A percentile compares a stretch with the other conserved stretches of the same genome.
phyloP scores from a whole-genome alignment of 2,113 vertebrate genomes.

The Vombatus ursinus region DNA sequence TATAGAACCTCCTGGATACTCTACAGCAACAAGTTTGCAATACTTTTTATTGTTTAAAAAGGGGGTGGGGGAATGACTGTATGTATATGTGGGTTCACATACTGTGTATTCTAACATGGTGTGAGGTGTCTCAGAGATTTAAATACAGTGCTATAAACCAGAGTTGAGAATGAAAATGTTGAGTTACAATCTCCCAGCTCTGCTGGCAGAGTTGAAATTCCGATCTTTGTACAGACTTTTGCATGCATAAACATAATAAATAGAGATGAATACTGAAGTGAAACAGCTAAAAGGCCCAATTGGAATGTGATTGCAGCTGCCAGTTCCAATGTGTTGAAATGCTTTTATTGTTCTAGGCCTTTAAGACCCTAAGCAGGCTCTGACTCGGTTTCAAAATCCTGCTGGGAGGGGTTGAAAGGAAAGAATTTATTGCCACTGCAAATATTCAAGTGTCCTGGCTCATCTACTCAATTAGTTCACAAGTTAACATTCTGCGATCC shows the following conservation, averaged over 20 bases:
- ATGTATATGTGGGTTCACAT: conserved; percentile 6
- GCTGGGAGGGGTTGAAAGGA: conserved; percentile 9
- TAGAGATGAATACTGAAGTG: conserved; percentile 36
- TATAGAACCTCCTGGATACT: neutral
- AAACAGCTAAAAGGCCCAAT: conserved; percentile 55
- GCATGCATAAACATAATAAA: neutral
- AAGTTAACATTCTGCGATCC: neutral
- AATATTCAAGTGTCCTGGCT: neutral
- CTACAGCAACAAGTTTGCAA: neutral
- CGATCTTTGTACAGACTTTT: conserved; percentile 52
- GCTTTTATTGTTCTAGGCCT: conserved; percentile 55
- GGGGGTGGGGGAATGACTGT: neutral
- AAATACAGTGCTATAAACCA: conserved; percentile 26
- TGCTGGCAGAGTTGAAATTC: conserved; percentile 51
- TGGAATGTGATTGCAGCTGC: conserved; percentile 53
- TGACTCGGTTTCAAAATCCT: conserved; percentile 4
- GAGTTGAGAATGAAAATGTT: conserved; percentile 60
- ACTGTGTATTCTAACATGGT: conserved; percentile 48
- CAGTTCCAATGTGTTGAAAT: conserved; percentile 11
- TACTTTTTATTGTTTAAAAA: neutral
- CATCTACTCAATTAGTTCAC: neutral
- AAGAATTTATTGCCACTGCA: conserved; percentile 11
- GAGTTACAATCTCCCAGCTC: conserved; percentile 39
- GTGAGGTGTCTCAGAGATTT: conserved; percentile 55
- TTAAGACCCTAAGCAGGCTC: conserved; percentile 23